Percentiles rank a stretch among this genome's conserved stretches.
Conservation (phyloP, 2,113 vertebrate species). For the Hippolais icterina region DNA sequence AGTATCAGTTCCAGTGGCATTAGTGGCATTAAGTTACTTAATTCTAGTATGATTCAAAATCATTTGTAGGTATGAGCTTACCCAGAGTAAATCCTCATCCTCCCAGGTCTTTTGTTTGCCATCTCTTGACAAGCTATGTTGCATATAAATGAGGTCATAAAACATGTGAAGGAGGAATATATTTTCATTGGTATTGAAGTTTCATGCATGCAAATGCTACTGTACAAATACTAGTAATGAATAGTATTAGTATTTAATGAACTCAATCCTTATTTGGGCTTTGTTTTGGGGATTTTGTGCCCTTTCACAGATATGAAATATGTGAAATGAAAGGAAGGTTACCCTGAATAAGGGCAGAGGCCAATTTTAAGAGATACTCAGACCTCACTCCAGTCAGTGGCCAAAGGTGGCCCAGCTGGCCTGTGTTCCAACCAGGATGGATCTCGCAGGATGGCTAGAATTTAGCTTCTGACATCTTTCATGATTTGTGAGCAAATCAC, state of each 20-base stretch:
- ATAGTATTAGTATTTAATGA: not conserved
- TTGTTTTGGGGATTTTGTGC: not conserved
- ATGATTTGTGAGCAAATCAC: not conserved
- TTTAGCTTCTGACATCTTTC: not conserved
- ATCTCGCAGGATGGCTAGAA: not conserved
- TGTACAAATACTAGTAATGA: not conserved
- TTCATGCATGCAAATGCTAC: not conserved
- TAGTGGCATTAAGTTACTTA: constrained; percentile 50
- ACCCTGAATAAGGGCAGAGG: not conserved
- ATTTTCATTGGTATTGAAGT: not conserved
- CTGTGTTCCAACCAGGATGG: not conserved
- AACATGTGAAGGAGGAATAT: not conserved
- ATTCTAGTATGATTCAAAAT: constrained; percentile 48
- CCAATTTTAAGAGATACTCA: not conserved
- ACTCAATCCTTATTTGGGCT: not conserved
- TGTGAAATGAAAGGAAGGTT: not conserved
- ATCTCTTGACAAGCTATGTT: not conserved
- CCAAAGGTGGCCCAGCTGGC: not conserved
- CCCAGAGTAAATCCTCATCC: constrained; percentile 36
- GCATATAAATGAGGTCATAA: constrained; percentile 19
- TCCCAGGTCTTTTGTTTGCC: constrained; percentile 26
- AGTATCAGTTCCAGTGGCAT: constrained; percentile 20
- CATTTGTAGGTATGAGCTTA: constrained; percentile 37
- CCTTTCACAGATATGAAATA: not conserved
- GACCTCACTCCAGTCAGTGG: not conserved